Evolutionary conservation across 2,888 invertebrate species (phyloP), one percentile per base, ranked within the genome.

Genomic region (Chelonus formosanus): DNA sequence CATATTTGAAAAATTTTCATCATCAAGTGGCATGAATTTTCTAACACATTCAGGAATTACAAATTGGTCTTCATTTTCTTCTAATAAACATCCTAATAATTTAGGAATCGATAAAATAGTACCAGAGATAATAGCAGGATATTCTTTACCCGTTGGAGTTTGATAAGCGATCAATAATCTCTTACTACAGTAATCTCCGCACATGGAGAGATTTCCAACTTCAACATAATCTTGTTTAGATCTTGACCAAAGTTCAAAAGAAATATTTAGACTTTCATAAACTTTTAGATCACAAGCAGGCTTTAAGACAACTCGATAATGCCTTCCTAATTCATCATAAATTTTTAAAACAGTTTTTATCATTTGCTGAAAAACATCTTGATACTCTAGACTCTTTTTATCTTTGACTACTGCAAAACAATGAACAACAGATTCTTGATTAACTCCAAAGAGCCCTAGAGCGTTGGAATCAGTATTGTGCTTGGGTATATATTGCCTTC

Each of bases 161-260:
- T 86, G 86, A 78, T 89, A 91, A 50, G 88, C 90, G 70, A 93
- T 91, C 76, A 92, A 85, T 53, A 96, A 85, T 66, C 95, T 87
- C 81, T 94, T 93, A 73, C 93, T 92, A 36, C 95, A 88, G 78
- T 89, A 95, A 75, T 90, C 89, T 6, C 89, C 90, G 75, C 89
- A 91, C 53, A 91, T 78, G 31, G 93, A 92, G 47, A 95, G 78
- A 82, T 90, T 87, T 0, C 92, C 95, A 48, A 94, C 88, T 85
- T 92, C 91, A 8, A 94, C 80, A 77, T 92, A 94, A 7, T 85
- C 81, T 44, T 89, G 82, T 8, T 86, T 79, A 70, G 88, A 86
- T 6, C 88, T 86, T 0, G 94, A 93, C 87, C 89, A 94, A 85
- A 94, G 88, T 84, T 95, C 90, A 71, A 95, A 86, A 3, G 88